A percentile compares a stretch with the other conserved stretches of the same genome.
These are phyloP conservation scores for Pocillopora meandrina DNA, from an alignment of 92 coral and sea anemone genomes.

Conservation along the genomic window DNA sequence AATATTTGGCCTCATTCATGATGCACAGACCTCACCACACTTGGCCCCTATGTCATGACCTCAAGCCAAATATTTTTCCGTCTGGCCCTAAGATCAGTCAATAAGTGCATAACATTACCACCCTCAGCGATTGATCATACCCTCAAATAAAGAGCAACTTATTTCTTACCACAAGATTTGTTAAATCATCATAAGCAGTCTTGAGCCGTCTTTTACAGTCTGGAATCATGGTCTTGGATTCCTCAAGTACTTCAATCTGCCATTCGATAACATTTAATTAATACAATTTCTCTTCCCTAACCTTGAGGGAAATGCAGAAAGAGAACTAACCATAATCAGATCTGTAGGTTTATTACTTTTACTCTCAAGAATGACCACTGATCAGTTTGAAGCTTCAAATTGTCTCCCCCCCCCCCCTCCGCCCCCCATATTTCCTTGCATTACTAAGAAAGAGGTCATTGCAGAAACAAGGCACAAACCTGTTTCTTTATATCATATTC, in stretches of 20 bases:
- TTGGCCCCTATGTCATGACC: no score
- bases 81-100: neutral
- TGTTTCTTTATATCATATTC: slow-evolving; percentile 92
- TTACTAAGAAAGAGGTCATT: neutral
- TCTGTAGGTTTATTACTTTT: no score
- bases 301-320: neutral
- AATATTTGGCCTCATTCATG: no score
- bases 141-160: neutral
- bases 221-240: slow-evolving; percentile 91
- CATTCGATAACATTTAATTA: neutral
- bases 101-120: neutral
- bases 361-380: neutral
- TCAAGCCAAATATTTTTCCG: no score
- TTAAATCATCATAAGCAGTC: slow-evolving; percentile 80
- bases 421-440: no score
- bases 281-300: neutral
- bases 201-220: slow-evolving; percentile 89
- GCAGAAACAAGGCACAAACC: slow-evolving; percentile 45
- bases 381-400: no score
- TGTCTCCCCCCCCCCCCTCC: no score
- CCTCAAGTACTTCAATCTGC: slow-evolving; percentile 91
- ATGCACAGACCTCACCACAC: no score
- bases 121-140: neutral
- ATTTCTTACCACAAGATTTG: slow-evolving; percentile 74
- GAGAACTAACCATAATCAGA: no score